These are phyloP conservation scores for Eilema caniola DNA, from an alignment of 2,888 invertebrate genomes.

Conservation along the genomic window DNA sequence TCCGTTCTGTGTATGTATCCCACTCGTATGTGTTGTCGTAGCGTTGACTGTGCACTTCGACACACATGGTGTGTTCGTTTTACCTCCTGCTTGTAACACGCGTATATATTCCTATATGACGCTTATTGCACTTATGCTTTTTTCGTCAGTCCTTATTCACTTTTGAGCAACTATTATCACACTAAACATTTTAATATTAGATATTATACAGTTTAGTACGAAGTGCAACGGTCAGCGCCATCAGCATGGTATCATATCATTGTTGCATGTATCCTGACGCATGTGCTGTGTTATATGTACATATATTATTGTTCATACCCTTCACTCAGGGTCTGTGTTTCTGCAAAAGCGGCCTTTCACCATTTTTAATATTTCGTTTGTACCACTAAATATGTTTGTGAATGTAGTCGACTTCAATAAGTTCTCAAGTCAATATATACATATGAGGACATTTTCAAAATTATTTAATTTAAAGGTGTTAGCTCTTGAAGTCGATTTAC, in stretches of 20 bases:
- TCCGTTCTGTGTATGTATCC: slow-evolving; percentile 61
- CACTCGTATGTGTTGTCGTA: slow-evolving; percentile 66
- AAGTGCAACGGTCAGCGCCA: slow-evolving; percentile 68
- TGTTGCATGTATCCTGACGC: slow-evolving; percentile 69
- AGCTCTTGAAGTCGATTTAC: slow-evolving; percentile 51
- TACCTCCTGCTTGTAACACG: slow-evolving; percentile 23
- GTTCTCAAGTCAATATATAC: background rate
- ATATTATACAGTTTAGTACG: slow-evolving; percentile 35
- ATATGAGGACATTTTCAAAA: background rate
- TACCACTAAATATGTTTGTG: slow-evolving; percentile 25
- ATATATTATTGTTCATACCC: slow-evolving; percentile 34
- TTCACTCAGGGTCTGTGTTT: slow-evolving; percentile 39
- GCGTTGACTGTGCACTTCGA: slow-evolving; percentile 72
- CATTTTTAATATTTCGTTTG: background rate
- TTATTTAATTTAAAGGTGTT: background rate
- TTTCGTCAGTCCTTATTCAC: slow-evolving; percentile 7
- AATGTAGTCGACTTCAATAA: slow-evolving; percentile 41
- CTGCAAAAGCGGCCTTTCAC: slow-evolving; percentile 30
- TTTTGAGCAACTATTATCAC: slow-evolving; percentile 20
- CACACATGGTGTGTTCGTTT: slow-evolving; percentile 24
- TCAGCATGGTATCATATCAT: slow-evolving; percentile 67
- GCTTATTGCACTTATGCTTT: slow-evolving; percentile 21
- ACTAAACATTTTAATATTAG: slow-evolving; percentile 23
- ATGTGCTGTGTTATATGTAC: slow-evolving; percentile 66
- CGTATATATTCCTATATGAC: slow-evolving; percentile 11